Percentiles rank a stretch among this genome's conserved stretches.
phyloP scores from a whole-genome alignment of 2,797 vertebrate genomes.

The Carapus acus region DNA sequence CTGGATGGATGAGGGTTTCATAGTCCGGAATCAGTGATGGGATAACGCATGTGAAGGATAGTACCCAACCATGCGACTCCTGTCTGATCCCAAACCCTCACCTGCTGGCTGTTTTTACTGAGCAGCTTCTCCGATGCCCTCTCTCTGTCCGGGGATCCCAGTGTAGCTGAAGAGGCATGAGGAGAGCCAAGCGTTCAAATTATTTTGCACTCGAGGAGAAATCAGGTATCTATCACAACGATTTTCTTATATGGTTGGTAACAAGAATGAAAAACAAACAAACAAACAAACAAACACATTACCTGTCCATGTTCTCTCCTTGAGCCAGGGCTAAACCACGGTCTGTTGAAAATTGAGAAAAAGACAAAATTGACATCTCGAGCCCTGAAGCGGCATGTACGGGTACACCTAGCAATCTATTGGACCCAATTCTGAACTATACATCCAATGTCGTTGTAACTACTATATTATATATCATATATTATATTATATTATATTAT shows the following conservation, averaged over 20 bases:
- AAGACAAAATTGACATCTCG: background rate
- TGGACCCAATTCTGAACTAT: too few species aligned
- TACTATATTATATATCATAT: too few species aligned
- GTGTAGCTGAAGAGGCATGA: constrained; percentile 68
- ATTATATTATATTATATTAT: too few species aligned
- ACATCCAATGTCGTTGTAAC: too few species aligned
- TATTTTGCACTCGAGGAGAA: background rate
- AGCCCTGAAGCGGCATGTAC: too few species aligned
- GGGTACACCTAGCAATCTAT: too few species aligned
- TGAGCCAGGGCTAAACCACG: constrained; percentile 71
- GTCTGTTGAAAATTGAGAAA: constrained; percentile 46
- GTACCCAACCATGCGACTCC: too few species aligned
- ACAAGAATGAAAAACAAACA: background rate
- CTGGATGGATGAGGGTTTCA: background rate
- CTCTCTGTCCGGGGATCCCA: constrained; percentile 84
- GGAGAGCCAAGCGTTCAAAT: constrained; percentile 2
- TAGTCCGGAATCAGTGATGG: too few species aligned
- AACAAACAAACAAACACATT: too few species aligned
- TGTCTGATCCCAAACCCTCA: constrained; percentile 49
- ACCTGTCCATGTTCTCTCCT: constrained; percentile 76
- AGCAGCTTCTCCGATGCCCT: constrained; percentile 79
- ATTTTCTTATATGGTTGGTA: background rate
- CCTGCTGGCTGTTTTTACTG: constrained; percentile 93
- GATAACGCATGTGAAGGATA: too few species aligned
- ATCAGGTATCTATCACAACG: background rate